Evolutionary conservation across 2,888 invertebrate genomes (phyloP).

Genomic region (Leptinotarsa haldemani): DNA sequence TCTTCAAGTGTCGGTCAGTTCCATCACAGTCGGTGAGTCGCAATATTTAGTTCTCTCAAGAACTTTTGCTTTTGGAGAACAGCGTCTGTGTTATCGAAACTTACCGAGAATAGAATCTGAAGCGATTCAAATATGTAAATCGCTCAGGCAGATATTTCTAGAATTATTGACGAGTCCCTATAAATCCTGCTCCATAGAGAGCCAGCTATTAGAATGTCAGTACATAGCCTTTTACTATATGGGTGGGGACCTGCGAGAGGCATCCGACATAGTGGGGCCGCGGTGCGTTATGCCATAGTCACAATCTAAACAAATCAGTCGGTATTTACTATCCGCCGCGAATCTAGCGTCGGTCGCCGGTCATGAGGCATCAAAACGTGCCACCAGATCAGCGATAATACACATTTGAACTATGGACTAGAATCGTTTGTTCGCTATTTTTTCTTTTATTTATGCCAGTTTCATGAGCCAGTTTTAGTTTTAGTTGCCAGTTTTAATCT

Average conservation of each 20-base stretch:
- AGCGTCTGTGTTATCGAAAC: no score
- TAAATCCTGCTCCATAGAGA: constrained; percentile 3
- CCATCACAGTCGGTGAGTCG: no score
- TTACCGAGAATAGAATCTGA: no score
- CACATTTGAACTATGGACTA: constrained; percentile 21
- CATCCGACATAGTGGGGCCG: constrained; percentile 16
- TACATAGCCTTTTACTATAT: constrained; percentile 21
- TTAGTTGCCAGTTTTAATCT: constrained; percentile 29
- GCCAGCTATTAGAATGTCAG: constrained; percentile 21
- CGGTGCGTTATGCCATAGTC: constrained; percentile 21
- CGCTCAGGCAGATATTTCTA: not conserved
- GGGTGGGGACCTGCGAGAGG: constrained; percentile 21
- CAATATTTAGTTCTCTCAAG: no score
- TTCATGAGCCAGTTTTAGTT: constrained; percentile 44
- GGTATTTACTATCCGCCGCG: constrained; percentile 26
- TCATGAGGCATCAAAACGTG: constrained; percentile 26
- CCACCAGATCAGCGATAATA: constrained; percentile 15
- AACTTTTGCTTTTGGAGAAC: no score
- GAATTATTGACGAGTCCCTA: constrained; percentile 2
- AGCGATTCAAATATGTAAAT: no score
- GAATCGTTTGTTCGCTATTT: constrained; percentile 18
- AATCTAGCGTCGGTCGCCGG: constrained; percentile 15
- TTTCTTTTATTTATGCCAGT: constrained; percentile 41
- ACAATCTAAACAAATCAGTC: constrained; percentile 24
- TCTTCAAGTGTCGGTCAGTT: no score